phyloP scores from a whole-genome alignment of 23 tunicate species.

The Pegea sp. region DNA sequence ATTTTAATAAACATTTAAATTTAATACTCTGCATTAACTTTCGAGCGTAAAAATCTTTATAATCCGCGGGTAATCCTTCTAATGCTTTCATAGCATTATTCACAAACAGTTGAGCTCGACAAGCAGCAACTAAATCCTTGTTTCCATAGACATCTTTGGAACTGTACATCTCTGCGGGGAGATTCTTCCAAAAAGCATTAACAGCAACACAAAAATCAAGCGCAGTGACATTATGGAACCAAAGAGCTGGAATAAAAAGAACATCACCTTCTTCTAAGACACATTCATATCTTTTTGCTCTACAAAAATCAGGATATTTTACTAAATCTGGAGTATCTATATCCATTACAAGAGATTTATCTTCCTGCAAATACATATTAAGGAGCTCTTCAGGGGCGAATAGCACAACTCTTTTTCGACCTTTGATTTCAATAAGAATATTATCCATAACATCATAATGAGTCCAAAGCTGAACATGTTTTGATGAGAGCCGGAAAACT shows the following conservation, averaged over 20 bases:
- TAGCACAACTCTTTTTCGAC: conserved; percentile 51
- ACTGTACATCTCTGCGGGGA: conserved; percentile 29
- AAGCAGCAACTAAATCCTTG: conserved; percentile 77
- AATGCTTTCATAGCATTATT: conserved; percentile 45
- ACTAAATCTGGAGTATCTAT: conserved; percentile 37
- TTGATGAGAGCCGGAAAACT: conserved; percentile 71
- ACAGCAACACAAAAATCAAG: conserved; percentile 83
- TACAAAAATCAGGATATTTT: conserved; percentile 42
- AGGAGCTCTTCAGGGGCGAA: conserved; percentile 76
- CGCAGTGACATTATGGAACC: conserved; percentile 90
- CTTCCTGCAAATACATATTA: conserved; percentile 60
- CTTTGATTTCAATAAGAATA: conserved; percentile 62
- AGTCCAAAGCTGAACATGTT: conserved; percentile 84
- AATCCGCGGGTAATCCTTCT: conserved; percentile 39
- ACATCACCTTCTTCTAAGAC: conserved; percentile 58
- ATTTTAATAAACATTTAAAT: conserved; percentile 7
- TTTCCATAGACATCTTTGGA: conserved; percentile 84
- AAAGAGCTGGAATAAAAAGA: conserved; percentile 84
- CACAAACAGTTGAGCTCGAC: conserved; percentile 43
- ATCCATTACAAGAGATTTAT: conserved; percentile 46
- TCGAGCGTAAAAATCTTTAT: conserved; percentile 81
- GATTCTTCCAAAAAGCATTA: conserved; percentile 83
- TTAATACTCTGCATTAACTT: conserved; percentile 38
- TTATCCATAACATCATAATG: conserved; percentile 98
- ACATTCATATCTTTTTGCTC: conserved; percentile 25